Evolutionary conservation across 2,113 vertebrate species (phyloP).

Genomic region (Vicugna pacos): DNA sequence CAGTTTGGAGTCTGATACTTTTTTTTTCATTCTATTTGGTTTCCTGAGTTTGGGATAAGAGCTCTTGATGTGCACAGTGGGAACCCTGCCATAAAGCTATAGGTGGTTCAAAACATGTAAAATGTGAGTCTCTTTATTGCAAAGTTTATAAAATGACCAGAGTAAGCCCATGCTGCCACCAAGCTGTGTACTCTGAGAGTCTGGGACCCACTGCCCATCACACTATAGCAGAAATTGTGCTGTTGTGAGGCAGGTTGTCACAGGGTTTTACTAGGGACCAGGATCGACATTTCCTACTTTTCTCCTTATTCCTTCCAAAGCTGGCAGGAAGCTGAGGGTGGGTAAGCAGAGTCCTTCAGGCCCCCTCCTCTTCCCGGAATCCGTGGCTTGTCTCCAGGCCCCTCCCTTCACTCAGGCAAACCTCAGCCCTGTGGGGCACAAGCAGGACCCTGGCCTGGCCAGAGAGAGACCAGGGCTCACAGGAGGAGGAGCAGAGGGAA

Average conservation of each 20-base stretch:
- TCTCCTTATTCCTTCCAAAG: background rate
- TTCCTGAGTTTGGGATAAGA: constrained; percentile 1
- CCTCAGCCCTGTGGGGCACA: background rate
- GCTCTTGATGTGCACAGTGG: background rate
- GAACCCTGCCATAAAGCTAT: background rate
- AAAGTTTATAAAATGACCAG: background rate
- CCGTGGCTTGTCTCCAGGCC: background rate
- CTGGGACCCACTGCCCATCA: background rate
- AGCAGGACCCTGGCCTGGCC: background rate
- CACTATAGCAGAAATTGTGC: background rate
- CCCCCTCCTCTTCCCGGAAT: background rate
- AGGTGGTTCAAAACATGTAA: background rate
- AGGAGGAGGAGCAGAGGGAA: background rate
- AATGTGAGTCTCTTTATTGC: background rate
- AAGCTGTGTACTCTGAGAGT: background rate
- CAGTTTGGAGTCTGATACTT: background rate
- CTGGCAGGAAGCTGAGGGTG: background rate
- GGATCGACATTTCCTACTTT: background rate
- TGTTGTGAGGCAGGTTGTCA: fast-evolving
- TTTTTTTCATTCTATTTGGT: background rate
- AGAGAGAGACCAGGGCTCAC: background rate
- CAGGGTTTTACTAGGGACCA: background rate
- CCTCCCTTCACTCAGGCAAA: background rate
- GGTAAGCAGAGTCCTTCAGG: background rate
- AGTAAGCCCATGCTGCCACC: background rate